Evolutionary conservation across 2,797 vertebrate species (phyloP), one percentile per base, ranked within the genome.

Genomic region (Fistularia tabacaria): DNA sequence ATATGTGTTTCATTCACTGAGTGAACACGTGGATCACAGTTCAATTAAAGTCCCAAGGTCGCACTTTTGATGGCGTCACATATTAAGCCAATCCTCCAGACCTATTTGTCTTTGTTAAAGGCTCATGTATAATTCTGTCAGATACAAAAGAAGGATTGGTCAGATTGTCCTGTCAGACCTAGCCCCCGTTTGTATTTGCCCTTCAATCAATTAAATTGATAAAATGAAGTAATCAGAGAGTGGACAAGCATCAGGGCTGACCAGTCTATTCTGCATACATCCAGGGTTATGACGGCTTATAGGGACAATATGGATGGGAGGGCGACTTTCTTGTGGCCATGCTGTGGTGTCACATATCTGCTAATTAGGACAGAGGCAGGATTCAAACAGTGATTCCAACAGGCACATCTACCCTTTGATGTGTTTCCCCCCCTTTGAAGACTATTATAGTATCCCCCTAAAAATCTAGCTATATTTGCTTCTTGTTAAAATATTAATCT

Each of bases 91-190:
- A 39, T 59, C 63, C 58, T 68, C 57, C 38, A 59, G 80, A 83
- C 79, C 89, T 75, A 89, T 91, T 88, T 77, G 79, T 91, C 90
- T 90, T 90, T 83, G 83, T 90, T 90, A 91, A 84, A 40, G 61
- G 49, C 69, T 79, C 71, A 36, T 73, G 84, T 76, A 51, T 68
- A 78, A 83, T 61, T 71, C 83, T 73, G 59, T 63, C 56, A 51
- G 72, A 79, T 74, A 83, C 77, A 80, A 86, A 79, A 80, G 81
- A 81, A 57, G 36, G 72, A 81, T 82, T 59, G 83, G 84, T 82
- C 81, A 74, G 85, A 79, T 80, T 51, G 59, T 79, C 65, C 64
- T 61, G 76, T 71, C 76, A 66, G 74, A 72, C 76, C 53, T 50
- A 61, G 76, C 82, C 78, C 85, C 78, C 79, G 86, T 89, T 85